A percentile compares a stretch with the other conserved stretches of the same genome.
These are phyloP conservation scores for Schlechtendalia chinensis DNA, from an alignment of 1,140 invertebrate species.

Conservation along the genomic window DNA sequence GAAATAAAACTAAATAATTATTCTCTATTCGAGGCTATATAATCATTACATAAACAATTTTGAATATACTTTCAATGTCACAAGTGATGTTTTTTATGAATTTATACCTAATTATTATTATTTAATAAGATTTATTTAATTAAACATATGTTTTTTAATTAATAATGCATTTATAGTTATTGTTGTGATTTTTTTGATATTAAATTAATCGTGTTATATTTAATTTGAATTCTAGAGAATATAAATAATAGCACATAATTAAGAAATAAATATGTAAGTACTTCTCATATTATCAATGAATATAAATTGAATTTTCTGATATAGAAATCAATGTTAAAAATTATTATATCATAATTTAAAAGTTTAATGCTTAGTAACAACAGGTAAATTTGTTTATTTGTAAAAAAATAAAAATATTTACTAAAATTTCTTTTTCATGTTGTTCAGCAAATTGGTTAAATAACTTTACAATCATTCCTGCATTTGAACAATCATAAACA, in stretches of 20 bases:
- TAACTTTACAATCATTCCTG: constrained; percentile 90
- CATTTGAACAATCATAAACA: constrained; percentile 98
- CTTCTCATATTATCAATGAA: not conserved
- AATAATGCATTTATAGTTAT: not conserved
- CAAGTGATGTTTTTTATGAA: too few species aligned
- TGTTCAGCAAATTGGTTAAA: constrained; percentile 90
- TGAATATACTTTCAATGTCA: not conserved
- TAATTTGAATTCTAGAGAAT: not conserved
- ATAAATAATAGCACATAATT: not conserved
- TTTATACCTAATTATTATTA: too few species aligned
- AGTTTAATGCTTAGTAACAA: constrained; percentile 8
- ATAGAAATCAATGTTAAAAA: not conserved
- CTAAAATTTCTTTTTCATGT: constrained; percentile 72
- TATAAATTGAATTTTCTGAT: not conserved
- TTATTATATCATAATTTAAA: not conserved
- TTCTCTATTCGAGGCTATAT: not conserved
- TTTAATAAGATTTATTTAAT: not conserved
- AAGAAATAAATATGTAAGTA: not conserved
- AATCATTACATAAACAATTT: not conserved
- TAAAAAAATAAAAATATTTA: constrained; percentile 26
- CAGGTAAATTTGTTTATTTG: not conserved
- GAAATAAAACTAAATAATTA: too few species aligned
- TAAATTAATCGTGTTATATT: not conserved
- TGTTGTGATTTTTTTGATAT: not conserved
- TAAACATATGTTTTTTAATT: not conserved